Evolutionary conservation across 2,888 invertebrate genomes (phyloP).

Genomic region (Netelia melanura): DNA sequence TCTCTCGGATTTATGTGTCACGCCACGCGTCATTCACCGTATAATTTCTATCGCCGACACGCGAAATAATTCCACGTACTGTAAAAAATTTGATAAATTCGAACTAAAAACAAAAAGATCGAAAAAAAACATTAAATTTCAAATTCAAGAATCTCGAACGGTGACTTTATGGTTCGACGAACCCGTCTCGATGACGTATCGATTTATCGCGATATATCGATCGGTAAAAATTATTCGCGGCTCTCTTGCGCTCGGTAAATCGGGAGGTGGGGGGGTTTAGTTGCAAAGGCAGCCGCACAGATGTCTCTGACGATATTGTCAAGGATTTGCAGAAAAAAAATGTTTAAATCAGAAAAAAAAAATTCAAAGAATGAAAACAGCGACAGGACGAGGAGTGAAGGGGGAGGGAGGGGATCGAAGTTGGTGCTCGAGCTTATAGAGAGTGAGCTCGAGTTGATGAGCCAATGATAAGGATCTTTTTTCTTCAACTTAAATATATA

Average conservation of each 20-base stretch:
- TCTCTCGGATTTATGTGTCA: constrained; percentile 65
- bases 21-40: constrained; percentile 7
- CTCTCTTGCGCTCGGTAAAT: constrained; percentile 5
- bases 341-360: constrained; percentile 20
- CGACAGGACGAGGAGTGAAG: constrained; percentile 24
- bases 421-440: constrained; percentile 70
- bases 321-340: constrained; percentile 22
- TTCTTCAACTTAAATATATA: constrained; percentile 63
- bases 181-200: too few species aligned
- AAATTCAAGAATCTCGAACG: too few species aligned
- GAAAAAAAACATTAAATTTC: too few species aligned
- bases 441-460: constrained; percentile 76
- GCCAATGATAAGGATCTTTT: constrained; percentile 75
- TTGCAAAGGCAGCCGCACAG: constrained; percentile 54
- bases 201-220: background rate
- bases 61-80: too few species aligned
- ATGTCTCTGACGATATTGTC: constrained; percentile 58
- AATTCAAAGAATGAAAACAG: constrained; percentile 4
- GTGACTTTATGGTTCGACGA: too few species aligned
- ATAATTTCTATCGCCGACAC: too few species aligned
- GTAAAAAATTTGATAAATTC: too few species aligned
- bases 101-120: too few species aligned
- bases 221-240: constrained; percentile 44
- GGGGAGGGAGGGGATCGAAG: constrained; percentile 59
- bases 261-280: background rate